Evolutionary conservation across 2,113 vertebrate species (phyloP).

Genomic region (Carollia perspicillata): DNA sequence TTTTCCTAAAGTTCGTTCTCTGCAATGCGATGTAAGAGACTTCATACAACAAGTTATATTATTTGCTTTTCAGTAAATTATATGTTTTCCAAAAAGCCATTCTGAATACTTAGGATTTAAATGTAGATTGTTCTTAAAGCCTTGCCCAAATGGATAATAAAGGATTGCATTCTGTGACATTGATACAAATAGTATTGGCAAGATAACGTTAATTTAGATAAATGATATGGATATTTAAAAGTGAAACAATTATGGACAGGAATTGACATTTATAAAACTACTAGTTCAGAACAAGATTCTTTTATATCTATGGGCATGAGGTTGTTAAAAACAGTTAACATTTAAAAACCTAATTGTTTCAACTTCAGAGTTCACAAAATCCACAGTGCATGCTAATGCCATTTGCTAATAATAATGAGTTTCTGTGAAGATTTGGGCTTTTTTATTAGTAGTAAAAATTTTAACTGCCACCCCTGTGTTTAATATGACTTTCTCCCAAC

Average conservation of each 20-base stretch:
- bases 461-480: not conserved
- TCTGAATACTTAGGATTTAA: constrained; percentile 32
- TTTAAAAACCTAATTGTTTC: constrained; percentile 9
- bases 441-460: not conserved
- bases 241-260: not conserved
- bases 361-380: not conserved
- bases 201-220: constrained; percentile 2
- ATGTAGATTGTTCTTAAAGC: constrained; percentile 6
- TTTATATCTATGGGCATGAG: not conserved
- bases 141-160: not conserved
- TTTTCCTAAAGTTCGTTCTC: not conserved
- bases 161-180: not conserved
- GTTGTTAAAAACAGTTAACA: not conserved
- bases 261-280: not conserved
- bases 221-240: constrained; percentile 27
- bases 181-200: not conserved
- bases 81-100: not conserved
- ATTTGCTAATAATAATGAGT: not conserved
- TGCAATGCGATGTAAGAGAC: not conserved
- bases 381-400: not conserved
- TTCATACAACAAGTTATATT: not conserved
- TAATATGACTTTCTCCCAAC: not conserved
- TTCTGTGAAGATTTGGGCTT: constrained; percentile 13
- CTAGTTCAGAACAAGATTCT: constrained; percentile 5
- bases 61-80: constrained; percentile 1